A percentile compares a stretch with the other conserved stretches of the same genome.
These are phyloP conservation scores for Mizuhopecten yessoensis DNA, from an alignment of 1,140 invertebrate species.

Conservation along the genomic window DNA sequence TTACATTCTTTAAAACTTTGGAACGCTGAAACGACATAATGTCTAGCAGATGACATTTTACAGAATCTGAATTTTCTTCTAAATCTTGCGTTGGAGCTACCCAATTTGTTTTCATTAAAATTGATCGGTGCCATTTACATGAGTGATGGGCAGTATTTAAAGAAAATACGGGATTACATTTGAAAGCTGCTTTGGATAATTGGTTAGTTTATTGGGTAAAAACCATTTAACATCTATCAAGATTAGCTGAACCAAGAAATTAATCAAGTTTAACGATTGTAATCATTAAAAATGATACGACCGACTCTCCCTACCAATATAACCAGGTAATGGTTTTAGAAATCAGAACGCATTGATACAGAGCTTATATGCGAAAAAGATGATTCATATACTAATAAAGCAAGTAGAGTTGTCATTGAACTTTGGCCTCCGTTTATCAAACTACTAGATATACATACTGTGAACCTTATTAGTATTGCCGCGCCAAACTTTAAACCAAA, in stretches of 20 bases:
- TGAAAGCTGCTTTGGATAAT: neutral
- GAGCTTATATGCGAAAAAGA: too few relatives aligned
- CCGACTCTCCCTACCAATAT: too few relatives aligned
- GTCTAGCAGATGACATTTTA: neutral
- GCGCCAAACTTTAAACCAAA: too few relatives aligned
- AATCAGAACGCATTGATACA: too few relatives aligned
- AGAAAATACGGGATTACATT: neutral
- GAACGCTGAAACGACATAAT: neutral
- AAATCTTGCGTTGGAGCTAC: too few relatives aligned
- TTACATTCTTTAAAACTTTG: neutral
- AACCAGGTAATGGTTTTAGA: too few relatives aligned
- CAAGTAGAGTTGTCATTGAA: too few relatives aligned
- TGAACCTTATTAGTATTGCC: too few relatives aligned
- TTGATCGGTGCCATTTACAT: neutral
- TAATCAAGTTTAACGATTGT: neutral
- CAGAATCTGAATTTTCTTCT: neutral
- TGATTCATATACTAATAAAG: too few relatives aligned
- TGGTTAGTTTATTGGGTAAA: neutral
- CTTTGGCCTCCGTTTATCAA: too few relatives aligned
- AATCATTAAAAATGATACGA: neutral
- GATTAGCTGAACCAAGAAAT: neutral
- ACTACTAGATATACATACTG: too few relatives aligned
- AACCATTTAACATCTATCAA: neutral
- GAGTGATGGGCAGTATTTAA: neutral
- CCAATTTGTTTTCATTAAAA: constrained; percentile 3